Evolutionary conservation across 2,113 vertebrate species (phyloP).

Genomic region (Mesoclemmys tuberculata): DNA sequence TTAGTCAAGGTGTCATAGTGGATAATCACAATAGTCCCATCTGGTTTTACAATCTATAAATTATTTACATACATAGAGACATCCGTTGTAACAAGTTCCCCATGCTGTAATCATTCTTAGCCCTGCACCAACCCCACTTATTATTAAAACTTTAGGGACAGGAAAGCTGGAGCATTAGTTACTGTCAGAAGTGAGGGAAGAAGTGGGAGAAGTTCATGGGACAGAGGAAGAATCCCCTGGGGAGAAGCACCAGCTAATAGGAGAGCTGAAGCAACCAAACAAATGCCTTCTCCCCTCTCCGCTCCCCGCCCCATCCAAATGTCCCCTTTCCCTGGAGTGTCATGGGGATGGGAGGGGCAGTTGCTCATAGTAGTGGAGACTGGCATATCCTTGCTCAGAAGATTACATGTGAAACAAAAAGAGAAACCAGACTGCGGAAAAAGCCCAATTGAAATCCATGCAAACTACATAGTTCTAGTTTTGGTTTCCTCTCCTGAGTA

Average conservation of each 20-base stretch:
- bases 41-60: background rate
- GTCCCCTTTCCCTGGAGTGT: too few relatives aligned
- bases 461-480: background rate
- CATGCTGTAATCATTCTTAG: background rate
- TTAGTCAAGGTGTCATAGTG: too few relatives aligned
- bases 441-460: background rate
- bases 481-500: background rate
- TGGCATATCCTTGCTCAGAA: too few relatives aligned
- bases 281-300: too few relatives aligned
- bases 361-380: too few relatives aligned
- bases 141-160: constrained; percentile 22
- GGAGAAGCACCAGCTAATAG: too few relatives aligned
- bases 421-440: background rate
- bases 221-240: background rate
- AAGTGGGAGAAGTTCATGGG: accelerated
- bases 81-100: constrained; percentile 1
- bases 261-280: too few relatives aligned
- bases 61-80: background rate
- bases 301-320: too few relatives aligned
- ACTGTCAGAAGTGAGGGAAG: background rate
- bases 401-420: background rate
- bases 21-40: too few relatives aligned
- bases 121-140: background rate
- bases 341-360: too few relatives aligned
- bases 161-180: constrained; percentile 11